Evolutionary conservation across 2,113 vertebrate species (phyloP).

Genomic region (Laterallus jamaicensis): DNA sequence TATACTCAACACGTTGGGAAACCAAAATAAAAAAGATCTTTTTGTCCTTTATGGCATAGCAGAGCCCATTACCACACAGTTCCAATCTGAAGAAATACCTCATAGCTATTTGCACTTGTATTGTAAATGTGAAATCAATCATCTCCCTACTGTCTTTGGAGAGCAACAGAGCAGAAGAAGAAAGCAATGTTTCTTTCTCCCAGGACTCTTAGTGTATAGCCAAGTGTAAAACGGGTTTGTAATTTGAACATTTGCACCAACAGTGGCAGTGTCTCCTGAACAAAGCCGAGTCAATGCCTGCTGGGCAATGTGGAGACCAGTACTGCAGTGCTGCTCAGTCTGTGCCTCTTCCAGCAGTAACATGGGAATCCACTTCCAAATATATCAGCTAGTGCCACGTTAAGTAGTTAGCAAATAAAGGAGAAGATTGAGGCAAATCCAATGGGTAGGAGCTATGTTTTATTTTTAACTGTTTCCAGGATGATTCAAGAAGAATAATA

Average conservation of each 20-base stretch:
- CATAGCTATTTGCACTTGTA: background rate
- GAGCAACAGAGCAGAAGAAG: background rate
- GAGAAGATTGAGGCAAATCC: background rate
- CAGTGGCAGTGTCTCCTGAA: background rate
- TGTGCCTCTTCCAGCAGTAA: background rate
- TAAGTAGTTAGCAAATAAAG: background rate
- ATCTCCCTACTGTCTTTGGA: background rate
- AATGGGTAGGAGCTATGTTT: background rate
- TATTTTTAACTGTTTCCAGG: background rate
- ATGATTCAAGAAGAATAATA: background rate
- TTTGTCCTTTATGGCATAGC: background rate
- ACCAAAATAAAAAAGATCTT: background rate
- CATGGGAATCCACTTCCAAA: background rate
- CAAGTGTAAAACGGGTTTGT: background rate
- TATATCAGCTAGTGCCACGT: background rate
- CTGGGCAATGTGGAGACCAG: background rate
- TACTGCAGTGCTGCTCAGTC: background rate
- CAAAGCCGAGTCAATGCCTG: background rate
- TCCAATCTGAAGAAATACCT: conserved; percentile 9
- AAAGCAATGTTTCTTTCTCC: background rate
- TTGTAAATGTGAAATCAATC: background rate
- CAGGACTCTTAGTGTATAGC: background rate
- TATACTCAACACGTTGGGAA: background rate
- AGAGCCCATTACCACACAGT: background rate
- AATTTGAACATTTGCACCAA: background rate